Base-by-base conservation (phyloP, 92 coral and sea anemone species). In the Virgularia gustaviana region DNA sequence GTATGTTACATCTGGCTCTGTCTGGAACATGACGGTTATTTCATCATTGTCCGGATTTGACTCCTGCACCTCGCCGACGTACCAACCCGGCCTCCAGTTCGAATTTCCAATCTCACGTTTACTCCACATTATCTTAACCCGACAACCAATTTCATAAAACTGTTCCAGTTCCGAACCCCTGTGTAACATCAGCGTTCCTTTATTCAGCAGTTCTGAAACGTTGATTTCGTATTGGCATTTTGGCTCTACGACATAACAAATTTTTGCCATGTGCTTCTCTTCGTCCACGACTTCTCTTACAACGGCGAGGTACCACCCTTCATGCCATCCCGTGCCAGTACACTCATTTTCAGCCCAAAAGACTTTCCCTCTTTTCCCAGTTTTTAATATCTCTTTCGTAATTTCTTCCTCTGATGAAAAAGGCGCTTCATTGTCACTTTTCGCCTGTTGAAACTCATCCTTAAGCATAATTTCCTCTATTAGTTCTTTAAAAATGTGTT, bases 101-200 rank as follows among this genome's bases (percentile, higher is more conserved):
- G 83, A 65, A 27, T 78, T 84, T n/a, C 90, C 90, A 2, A 85
- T 81, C 44, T 85, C 87, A 11, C 71, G 72, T 18, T 78, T 67
- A 6, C 78, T 70, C 83, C 90, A 85, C 52, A 39, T 63, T 1
- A 78, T 34, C 73, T 65, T 81, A n/a, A 81, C 75, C 29, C 76
- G 41, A 7, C 45, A 58, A 2, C 90, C 86, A 37, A 85, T 42
- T 59, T 81, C 86, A 16, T 75, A 80, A 33, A 79, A 65, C 33
- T 56, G 24, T 38, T 56, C 63, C 24, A 56, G 16, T 23, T 56
- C 63, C 12, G 63, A 56, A 29, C 70, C 63, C 15, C 45, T 49
- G 1, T 39, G 47, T 3, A 72, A 29, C 77, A 3, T 55, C 9
- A 72, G 41, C 18, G 16, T 16, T 34, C 80, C 80, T 12, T 45